phyloP scores from a whole-genome alignment of 2,797 vertebrate species.

The Leuciscus waleckii region DNA sequence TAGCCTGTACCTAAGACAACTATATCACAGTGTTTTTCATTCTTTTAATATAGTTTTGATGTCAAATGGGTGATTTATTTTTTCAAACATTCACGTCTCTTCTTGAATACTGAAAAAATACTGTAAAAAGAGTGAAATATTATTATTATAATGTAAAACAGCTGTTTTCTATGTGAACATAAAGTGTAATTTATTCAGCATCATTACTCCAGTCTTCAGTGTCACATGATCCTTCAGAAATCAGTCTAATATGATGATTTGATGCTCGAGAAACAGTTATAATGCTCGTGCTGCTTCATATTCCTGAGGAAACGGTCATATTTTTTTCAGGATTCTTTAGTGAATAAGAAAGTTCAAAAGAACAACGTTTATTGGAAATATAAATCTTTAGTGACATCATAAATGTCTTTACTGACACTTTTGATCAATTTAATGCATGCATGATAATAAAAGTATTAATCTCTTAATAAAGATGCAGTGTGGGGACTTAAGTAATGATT shows the following conservation, averaged over 20 bases:
- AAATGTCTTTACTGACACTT: neutral
- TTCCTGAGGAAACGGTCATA: neutral
- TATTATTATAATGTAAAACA: fast-evolving
- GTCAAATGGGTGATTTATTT: neutral
- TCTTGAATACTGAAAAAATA: neutral
- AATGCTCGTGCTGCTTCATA: neutral
- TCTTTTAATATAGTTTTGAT: neutral
- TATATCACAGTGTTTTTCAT: neutral
- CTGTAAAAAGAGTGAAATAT: neutral
- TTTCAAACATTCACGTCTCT: no score
- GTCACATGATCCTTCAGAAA: neutral
- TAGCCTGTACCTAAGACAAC: neutral
- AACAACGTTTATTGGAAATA: neutral
- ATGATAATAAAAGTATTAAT: neutral
- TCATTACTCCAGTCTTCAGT: neutral
- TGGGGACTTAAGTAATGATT: neutral
- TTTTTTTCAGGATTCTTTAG: neutral
- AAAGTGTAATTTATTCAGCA: neutral
- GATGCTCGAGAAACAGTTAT: neutral
- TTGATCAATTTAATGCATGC: neutral
- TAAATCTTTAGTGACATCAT: neutral
- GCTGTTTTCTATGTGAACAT: neutral
- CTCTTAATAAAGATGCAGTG: neutral
- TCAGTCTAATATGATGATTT: neutral
- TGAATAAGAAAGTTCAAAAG: neutral